Evolutionary conservation across 2,797 vertebrate species (phyloP).

Genomic region (Protosalanx chinensis): DNA sequence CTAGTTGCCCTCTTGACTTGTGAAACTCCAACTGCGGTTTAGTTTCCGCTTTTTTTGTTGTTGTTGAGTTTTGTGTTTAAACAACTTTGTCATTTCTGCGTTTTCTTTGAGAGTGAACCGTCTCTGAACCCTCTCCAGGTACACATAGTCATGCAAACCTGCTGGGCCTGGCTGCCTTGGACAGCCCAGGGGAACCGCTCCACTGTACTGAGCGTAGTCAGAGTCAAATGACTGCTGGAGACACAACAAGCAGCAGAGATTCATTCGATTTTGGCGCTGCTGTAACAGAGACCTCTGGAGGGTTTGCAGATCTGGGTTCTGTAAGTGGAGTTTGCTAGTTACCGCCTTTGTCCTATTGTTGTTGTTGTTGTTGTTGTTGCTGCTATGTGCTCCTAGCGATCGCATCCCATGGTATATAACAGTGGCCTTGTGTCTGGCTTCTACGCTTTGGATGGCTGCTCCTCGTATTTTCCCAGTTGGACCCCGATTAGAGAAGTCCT

Average conservation of each 20-base stretch:
- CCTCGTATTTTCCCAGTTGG: neutral
- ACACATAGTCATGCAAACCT: constrained; percentile 79
- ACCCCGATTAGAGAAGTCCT: neutral
- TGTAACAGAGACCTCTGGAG: constrained; percentile 80
- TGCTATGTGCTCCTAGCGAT: neutral
- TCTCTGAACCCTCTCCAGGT: constrained; percentile 75
- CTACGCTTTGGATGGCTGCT: neutral
- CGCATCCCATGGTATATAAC: neutral
- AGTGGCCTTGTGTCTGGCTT: neutral
- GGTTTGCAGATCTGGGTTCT: constrained; percentile 85
- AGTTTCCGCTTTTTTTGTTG: neutral
- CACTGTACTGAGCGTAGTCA: constrained; percentile 78
- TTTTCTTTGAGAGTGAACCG: neutral
- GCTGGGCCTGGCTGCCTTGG: constrained; percentile 73
- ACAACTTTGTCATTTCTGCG: too few relatives aligned
- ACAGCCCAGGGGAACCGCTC: constrained; percentile 76
- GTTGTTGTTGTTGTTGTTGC: constrained; percentile 27
- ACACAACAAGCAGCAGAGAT: constrained; percentile 81
- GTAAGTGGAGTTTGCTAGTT: constrained; percentile 80
- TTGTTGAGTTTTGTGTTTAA: too few relatives aligned
- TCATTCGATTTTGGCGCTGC: constrained; percentile 78
- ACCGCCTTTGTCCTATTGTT: constrained; percentile 31
- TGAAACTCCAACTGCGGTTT: neutral
- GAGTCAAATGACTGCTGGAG: constrained; percentile 77
- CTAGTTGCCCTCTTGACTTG: constrained; percentile 39